Evolutionary conservation across 2,888 invertebrate species (phyloP).

Genomic region (Urechis unicinctus): DNA sequence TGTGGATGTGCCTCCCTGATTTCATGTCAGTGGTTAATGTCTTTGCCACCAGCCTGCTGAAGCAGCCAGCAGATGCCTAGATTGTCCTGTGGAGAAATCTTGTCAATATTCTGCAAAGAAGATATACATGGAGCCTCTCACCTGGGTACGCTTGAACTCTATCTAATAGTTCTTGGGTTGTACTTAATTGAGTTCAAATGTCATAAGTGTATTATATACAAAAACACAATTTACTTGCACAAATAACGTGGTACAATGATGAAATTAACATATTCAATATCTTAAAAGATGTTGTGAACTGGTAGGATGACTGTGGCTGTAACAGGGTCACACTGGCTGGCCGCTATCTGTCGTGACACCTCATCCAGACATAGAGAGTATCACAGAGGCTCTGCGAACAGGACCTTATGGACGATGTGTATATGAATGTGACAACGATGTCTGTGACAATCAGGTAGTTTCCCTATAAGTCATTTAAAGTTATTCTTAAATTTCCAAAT

Average conservation of each 20-base stretch:
- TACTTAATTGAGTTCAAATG: too few relatives aligned
- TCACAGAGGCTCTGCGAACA: constrained; percentile 36
- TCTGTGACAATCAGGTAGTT: constrained; percentile 51
- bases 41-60: constrained; percentile 38
- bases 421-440: constrained; percentile 52
- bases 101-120: constrained; percentile 52
- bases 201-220: too few relatives aligned
- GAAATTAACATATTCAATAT: too few relatives aligned
- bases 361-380: constrained; percentile 34
- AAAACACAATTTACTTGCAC: too few relatives aligned
- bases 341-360: constrained; percentile 33
- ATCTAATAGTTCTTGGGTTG: too few relatives aligned
- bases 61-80: constrained; percentile 46
- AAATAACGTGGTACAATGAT: too few relatives aligned
- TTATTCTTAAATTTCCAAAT: not conserved
- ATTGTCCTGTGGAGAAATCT: constrained; percentile 45
- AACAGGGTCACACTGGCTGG: constrained; percentile 36
- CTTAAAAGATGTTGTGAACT: not conserved
- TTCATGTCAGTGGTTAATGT: not conserved
- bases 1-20: not conserved
- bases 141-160: constrained; percentile 29
- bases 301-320: not conserved
- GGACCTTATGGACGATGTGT: constrained; percentile 53
- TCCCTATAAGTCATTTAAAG: too few relatives aligned
- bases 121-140: constrained; percentile 40